These are phyloP conservation scores for Pedicia rivosa DNA, from an alignment of 2,888 invertebrate species.

Conservation along the genomic window DNA sequence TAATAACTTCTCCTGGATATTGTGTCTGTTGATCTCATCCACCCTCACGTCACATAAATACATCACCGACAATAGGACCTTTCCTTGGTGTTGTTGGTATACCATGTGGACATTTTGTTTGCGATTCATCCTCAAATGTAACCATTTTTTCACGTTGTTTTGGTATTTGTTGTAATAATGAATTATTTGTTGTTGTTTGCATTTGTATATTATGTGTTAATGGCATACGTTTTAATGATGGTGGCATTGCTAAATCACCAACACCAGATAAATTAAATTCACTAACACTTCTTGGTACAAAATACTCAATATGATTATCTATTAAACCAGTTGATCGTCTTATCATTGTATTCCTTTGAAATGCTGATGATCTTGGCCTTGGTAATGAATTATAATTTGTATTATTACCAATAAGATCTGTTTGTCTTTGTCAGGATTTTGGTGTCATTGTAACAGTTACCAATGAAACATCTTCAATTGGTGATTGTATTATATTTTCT, in stretches of 20 bases:
- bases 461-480: conserved; percentile 32
- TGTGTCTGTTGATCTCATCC: conserved; percentile 22
- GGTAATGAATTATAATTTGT: conserved; percentile 40
- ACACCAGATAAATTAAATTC: conserved; percentile 63
- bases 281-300: conserved; percentile 68
- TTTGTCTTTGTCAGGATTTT: conserved; percentile 40
- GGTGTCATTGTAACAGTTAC: conserved; percentile 36
- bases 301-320: conserved; percentile 59
- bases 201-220: conserved; percentile 23
- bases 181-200: conserved; percentile 13
- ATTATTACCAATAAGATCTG: conserved; percentile 29
- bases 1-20: conserved; percentile 28
- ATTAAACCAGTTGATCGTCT: conserved; percentile 43
- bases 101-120: conserved; percentile 29
- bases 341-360: conserved; percentile 48
- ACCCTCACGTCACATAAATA: conserved; percentile 59
- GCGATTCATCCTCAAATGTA: conserved; percentile 56
- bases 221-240: no score
- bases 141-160: conserved; percentile 60
- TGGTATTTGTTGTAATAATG: conserved; percentile 22
- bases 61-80: conserved; percentile 40
- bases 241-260: conserved; percentile 36
- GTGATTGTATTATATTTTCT: conserved; percentile 31
- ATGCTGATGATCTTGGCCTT: conserved; percentile 31
- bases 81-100: conserved; percentile 30